Evolutionary conservation across 2,888 invertebrate species (phyloP), one percentile per base, ranked within the genome.

Genomic region (Lathronympha strigana): DNA sequence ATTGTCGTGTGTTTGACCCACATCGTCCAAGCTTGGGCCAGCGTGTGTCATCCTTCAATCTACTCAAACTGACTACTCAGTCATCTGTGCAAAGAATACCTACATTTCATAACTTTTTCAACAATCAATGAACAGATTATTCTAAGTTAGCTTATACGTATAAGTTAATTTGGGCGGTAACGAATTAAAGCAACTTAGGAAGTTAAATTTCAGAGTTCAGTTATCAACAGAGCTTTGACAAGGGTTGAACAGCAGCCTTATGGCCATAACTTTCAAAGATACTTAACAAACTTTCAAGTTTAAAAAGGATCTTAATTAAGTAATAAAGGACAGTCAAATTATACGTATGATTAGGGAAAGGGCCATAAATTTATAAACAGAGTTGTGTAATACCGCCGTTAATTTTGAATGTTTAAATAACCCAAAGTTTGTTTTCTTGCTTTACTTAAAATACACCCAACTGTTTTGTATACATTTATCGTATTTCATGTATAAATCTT

Each of bases 141-240:
- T 63, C 11, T 67, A 67, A 72, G 68, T 71, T 69, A 69, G 55
- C 69, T 70, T 63, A 63, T 72, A 71, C 69, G 69, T 63, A 63
- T 72, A 71, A 70, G 71, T 72, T 67, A 71, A 61, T 61, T 71
- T 66, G 51, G 69, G 68, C 69, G 68, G 68, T 62, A 68, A 69
- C 70, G 71, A 74, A 73, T 72, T 69, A 72, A 72, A 77, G 73
- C 77, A 78, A 83, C 76, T 80, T 78, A 69, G 67, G 68, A 77
- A 76, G 73, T 72, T 70, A 69, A 73, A 72, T 78, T 75, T 71
- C 67, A 73, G 74, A 77, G 75, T 78, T 78, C 69, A 81, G 77
- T 78, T 76, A 77, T 82, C 77, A 78, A 77, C 77, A 72, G 75
- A 78, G 77, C 74, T 75, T 77, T 81, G 84, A 86, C 81, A 81